phyloP scores from a whole-genome alignment of 2,888 invertebrate genomes.

The Diarsia rubi region DNA sequence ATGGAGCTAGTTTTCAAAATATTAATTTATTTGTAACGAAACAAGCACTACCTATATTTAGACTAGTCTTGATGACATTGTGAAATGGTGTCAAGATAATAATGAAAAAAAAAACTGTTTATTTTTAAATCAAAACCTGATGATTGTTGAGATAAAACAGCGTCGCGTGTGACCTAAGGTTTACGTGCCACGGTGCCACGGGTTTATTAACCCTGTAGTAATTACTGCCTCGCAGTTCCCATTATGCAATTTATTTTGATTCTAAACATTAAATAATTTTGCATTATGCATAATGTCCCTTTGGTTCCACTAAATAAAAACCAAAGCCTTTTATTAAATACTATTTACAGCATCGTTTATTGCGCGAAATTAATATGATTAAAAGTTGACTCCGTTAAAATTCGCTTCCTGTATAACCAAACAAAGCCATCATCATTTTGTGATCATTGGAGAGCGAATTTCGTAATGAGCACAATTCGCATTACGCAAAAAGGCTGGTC shows the following conservation, averaged over 20 bases:
- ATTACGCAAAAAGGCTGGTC: conserved; percentile 3
- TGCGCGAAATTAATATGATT: not conserved
- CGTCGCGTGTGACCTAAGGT: conserved; percentile 35
- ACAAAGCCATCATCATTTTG: not conserved
- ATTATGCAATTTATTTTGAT: conserved; percentile 15
- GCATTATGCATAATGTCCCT: not conserved
- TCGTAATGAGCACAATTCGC: conserved; percentile 1
- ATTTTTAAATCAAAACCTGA: conserved; percentile 16
- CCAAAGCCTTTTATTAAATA: not conserved
- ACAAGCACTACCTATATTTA: not conserved
- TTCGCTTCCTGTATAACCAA: not conserved
- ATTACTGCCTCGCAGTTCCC: conserved; percentile 11
- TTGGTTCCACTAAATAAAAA: not conserved
- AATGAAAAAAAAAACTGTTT: not conserved
- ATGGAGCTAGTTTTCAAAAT: not conserved
- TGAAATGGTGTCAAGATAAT: conserved; percentile 8
- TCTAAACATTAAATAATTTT: not conserved
- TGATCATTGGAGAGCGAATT: not conserved
- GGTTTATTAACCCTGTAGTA: conserved; percentile 32
- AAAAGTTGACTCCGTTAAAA: not conserved
- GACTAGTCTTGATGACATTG: conserved; percentile 1
- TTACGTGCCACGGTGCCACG: conserved; percentile 40
- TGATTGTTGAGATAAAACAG: not conserved
- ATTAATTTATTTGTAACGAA: not conserved
- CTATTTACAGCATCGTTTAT: not conserved